Base-by-base conservation (phyloP, 2,113 vertebrate genomes). In the rabbit (Oryctolagus cuniculus) region DNA sequence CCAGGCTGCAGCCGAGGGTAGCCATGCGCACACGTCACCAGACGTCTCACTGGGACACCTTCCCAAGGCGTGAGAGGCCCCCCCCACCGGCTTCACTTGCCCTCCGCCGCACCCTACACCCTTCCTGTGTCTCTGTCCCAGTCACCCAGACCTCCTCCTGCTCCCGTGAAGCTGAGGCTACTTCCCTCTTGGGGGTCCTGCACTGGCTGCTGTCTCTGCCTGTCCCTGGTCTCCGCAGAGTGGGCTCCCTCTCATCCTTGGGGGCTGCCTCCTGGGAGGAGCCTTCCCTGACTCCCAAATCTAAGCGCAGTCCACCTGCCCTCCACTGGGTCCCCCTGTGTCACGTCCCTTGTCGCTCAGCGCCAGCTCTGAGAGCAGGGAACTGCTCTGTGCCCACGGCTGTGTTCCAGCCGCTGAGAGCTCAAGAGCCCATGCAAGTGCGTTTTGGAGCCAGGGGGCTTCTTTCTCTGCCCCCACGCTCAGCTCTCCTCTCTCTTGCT, bases 331-430 rank as follows among this genome's bases (percentile, higher is more conserved):
- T 12, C 10, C 38, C 73, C 55, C 4, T 73, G 34, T 21, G 0
- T 7, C 5, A 1, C 16, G 16, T 13, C 44, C 15, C 72, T 66
- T 36, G 69, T 16, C 66, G 38, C 7, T 8, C 11, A 17, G 17
- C 1, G 1, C 1, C 29, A 58, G 55, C 55, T 24, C 51, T n/a
- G 1, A 7, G 49, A 90, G 19, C 2, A 0, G 15, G 31, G 29
- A 73, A 34, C 49, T 24, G 31, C 6, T 81, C 25, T 44, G 15
- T 55, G 15, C n/a, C n/a, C 16, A 55, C 10, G 64, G 24, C 75
- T 31, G 22, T 49, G 5, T 74, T 22, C 51, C 24, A 69, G 53
- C 31, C 63, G 80, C 31, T 1, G 1, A 27, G 25, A 64, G 11
- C 77, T 49, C 31, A 77, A 49, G 63, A 87, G 25, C 55, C 55